Conservation (phyloP, 2,113 vertebrate species). For the Phylloscopus whistleri region DNA sequence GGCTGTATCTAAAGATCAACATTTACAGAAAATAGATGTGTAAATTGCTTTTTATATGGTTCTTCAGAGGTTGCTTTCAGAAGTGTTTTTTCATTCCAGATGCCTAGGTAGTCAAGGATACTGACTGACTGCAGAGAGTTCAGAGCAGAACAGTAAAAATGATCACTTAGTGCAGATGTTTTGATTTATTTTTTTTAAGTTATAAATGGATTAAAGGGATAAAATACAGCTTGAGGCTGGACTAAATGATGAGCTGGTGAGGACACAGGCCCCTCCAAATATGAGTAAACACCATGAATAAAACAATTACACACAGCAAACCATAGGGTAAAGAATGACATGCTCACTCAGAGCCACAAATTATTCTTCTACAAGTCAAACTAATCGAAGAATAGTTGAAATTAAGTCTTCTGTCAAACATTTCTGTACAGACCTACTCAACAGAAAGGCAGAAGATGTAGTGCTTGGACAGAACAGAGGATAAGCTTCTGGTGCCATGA, state of each 20-base stretch:
- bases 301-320: neutral
- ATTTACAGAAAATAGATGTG: constrained; percentile 10
- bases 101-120: neutral
- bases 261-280: neutral
- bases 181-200: neutral
- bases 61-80: neutral
- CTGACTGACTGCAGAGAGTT: neutral
- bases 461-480: neutral
- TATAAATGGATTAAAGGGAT: neutral
- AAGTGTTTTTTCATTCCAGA: constrained; percentile 17
- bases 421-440: neutral
- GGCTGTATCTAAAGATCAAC: constrained; percentile 9
- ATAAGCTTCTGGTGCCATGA: neutral
- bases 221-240: neutral
- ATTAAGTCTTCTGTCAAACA: neutral
- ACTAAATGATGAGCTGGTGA: neutral
- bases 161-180: neutral
- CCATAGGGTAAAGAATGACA: neutral
- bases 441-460: neutral
- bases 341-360: neutral
- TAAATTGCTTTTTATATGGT: neutral
- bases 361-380: neutral
- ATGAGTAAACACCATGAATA: neutral
- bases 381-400: neutral
- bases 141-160: neutral